These are phyloP conservation scores for Pteropus alecto DNA, from an alignment of 2,113 vertebrate genomes.

Conservation along the genomic window DNA sequence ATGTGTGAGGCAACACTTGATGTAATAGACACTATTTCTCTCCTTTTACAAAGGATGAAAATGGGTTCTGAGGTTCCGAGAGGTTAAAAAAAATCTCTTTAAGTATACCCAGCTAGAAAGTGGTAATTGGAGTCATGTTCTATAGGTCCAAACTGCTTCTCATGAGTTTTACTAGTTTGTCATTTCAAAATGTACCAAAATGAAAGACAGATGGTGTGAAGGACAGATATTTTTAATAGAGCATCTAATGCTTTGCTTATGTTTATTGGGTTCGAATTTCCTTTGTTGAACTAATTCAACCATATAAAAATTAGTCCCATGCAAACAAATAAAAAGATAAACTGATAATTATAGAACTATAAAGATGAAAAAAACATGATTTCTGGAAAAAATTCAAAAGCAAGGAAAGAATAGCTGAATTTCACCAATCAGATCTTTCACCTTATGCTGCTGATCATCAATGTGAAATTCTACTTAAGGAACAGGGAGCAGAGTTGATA, in stretches of 20 bases:
- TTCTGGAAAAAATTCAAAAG: neutral
- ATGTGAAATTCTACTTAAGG: neutral
- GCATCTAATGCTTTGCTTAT: neutral
- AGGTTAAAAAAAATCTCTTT: neutral
- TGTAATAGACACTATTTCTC: neutral
- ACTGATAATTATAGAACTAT: neutral
- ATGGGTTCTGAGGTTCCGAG: neutral
- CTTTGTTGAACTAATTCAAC: neutral
- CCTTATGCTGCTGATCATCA: neutral
- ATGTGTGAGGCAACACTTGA: neutral
- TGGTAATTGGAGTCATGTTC: neutral
- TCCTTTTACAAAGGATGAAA: neutral
- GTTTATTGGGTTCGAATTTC: neutral
- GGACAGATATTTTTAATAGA: neutral
- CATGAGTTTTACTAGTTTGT: neutral
- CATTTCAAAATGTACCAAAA: neutral
- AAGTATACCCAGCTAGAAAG: neutral
- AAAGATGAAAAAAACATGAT: neutral
- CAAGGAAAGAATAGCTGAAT: neutral
- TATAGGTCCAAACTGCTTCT: neutral
- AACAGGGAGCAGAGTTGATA: neutral
- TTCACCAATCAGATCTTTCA: neutral
- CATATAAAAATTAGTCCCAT: neutral
- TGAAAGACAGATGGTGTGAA: neutral
- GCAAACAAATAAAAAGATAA: neutral